These are phyloP conservation scores for Apodemia zela DNA, from an alignment of 2,888 invertebrate genomes.

Conservation along the genomic window DNA sequence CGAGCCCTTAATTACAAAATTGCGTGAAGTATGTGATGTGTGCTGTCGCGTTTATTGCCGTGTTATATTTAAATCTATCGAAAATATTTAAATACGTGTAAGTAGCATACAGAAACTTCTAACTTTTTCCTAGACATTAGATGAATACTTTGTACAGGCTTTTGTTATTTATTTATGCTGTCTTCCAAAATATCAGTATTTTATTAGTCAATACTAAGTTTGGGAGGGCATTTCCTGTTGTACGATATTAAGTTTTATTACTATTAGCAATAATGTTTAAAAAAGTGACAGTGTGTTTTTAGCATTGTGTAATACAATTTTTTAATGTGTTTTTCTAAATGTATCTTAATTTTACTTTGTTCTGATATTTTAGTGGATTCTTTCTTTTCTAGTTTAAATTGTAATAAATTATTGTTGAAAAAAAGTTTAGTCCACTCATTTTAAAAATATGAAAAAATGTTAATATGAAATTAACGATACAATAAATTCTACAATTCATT, in stretches of 20 bases:
- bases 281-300: conserved; percentile 19
- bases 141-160: conserved; percentile 13
- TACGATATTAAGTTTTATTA: conserved; percentile 63
- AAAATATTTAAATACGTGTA: background rate
- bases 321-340: background rate
- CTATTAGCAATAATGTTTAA: conserved; percentile 17
- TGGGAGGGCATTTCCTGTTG: conserved; percentile 72
- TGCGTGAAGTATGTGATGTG: background rate
- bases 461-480: too few relatives aligned
- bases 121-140: background rate
- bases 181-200: conserved; percentile 60
- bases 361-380: background rate
- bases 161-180: conserved; percentile 38
- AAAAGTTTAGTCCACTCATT: too few relatives aligned
- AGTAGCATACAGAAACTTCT: background rate
- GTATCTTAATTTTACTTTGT: background rate
- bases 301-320: conserved; percentile 3
- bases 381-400: background rate
- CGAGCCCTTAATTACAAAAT: background rate
- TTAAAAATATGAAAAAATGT: too few relatives aligned
- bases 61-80: background rate
- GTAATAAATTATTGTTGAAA: too few relatives aligned
- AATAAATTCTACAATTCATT: too few relatives aligned
- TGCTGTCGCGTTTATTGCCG: background rate
- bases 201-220: conserved; percentile 42